Percentiles rank a stretch among this genome's conserved stretches.
phyloP scores from a whole-genome alignment of 2,797 vertebrate genomes.

The Sciurus vulgaris region DNA sequence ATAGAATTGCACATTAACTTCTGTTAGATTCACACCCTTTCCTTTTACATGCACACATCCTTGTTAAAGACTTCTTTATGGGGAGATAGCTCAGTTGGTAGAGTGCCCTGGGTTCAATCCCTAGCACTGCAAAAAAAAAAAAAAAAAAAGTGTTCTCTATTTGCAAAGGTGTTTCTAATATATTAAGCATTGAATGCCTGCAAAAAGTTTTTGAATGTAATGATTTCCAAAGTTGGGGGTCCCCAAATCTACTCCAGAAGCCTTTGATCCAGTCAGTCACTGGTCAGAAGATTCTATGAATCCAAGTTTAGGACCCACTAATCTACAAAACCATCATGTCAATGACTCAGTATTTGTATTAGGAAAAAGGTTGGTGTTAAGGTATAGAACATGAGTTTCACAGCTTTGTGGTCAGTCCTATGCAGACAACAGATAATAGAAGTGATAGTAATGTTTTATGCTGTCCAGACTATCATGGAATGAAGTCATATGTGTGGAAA shows the following conservation, averaged over 20 bases:
- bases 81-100: too few relatives aligned
- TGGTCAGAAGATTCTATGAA: background rate
- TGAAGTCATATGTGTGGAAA: background rate
- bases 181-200: background rate
- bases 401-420: background rate
- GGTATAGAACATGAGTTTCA: background rate
- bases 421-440: background rate
- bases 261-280: background rate
- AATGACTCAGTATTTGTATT: background rate
- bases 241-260: background rate
- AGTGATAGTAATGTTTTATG: background rate
- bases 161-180: conserved; percentile 13
- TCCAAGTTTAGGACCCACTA: background rate
- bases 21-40: background rate
- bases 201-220: background rate
- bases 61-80: too few relatives aligned
- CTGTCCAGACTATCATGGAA: background rate
- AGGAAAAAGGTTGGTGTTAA: background rate
- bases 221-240: background rate
- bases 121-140: too few relatives aligned
- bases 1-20: background rate
- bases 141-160: background rate
- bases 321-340: background rate
- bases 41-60: background rate
- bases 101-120: too few relatives aligned